Evolutionary conservation across 2,888 invertebrate genomes (phyloP).

Genomic region (Chloroclysta siterata): DNA sequence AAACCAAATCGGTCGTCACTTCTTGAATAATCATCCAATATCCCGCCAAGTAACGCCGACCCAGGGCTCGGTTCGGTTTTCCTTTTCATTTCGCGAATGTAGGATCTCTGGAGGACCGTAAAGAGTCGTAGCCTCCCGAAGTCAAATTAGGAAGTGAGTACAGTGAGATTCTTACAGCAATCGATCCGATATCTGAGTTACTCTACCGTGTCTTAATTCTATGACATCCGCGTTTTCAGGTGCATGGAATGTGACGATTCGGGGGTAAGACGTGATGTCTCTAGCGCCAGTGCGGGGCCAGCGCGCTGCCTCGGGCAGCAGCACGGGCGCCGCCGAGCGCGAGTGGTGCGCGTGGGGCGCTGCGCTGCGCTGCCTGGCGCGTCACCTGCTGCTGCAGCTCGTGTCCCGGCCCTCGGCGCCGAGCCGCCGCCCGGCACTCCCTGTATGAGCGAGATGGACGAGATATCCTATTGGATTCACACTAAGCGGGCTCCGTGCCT

Average conservation of each 20-base stretch:
- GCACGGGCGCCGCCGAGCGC: constrained; percentile 30
- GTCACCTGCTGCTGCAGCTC: constrained; percentile 51
- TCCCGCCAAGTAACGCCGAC: constrained; percentile 30
- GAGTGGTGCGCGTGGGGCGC: constrained; percentile 29
- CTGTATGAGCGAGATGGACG: constrained; percentile 80
- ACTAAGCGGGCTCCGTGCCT: constrained; percentile 79
- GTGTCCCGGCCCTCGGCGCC: constrained; percentile 30
- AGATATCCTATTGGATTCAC: constrained; percentile 77
- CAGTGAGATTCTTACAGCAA: not conserved
- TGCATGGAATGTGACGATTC: constrained; percentile 65
- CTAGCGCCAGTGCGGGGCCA: constrained; percentile 29
- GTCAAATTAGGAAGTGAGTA: constrained; percentile 35
- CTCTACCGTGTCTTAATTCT: constrained; percentile 12
- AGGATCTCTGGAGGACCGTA: constrained; percentile 3
- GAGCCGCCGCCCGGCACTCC: constrained; percentile 47
- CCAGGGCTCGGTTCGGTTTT: constrained; percentile 41
- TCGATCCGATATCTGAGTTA: not conserved
- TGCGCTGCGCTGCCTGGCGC: constrained; percentile 55
- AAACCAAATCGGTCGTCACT: not conserved
- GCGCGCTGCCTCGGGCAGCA: constrained; percentile 36
- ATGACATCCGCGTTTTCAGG: constrained; percentile 54
- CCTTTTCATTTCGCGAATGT: constrained; percentile 31
- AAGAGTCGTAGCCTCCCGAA: constrained; percentile 10
- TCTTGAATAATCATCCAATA: constrained; percentile 10
- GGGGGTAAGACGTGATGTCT: constrained; percentile 44